Evolutionary conservation across 2,113 vertebrate genomes (phyloP).

Genomic region (Myocastor coypus): DNA sequence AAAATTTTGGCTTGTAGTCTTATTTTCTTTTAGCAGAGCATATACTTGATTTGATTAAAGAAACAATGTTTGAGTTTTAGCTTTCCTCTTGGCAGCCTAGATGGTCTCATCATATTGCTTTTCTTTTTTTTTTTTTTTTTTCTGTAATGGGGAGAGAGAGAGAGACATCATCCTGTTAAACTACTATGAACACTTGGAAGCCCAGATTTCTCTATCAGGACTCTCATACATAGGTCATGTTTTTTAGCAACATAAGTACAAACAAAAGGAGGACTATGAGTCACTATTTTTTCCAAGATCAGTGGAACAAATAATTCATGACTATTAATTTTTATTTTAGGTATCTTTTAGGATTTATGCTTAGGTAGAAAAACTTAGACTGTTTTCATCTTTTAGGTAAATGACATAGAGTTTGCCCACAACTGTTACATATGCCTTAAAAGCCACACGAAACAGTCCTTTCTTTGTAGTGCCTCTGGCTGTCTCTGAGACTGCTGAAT

Average conservation of each 20-base stretch:
- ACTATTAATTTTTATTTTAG: neutral
- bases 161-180: constrained; percentile 2
- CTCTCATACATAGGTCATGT: neutral
- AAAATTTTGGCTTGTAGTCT: constrained; percentile 37
- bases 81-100: constrained; percentile 47
- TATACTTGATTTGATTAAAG: constrained; percentile 65
- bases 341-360: neutral
- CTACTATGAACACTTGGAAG: neutral
- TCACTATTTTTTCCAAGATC: constrained; percentile 3
- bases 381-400: neutral
- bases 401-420: neutral
- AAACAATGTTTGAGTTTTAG: constrained; percentile 54
- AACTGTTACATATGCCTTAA: neutral
- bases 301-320: neutral
- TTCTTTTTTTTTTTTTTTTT: neutral
- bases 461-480: neutral
- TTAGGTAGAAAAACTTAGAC: neutral
- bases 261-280: neutral
- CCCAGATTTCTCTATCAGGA: neutral
- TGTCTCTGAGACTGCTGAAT: neutral
- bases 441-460: neutral
- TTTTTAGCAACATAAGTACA: neutral
- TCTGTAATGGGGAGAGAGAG: neutral
- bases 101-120: constrained; percentile 14
- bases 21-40: constrained; percentile 62